These are phyloP conservation scores for Trachythela sp. DNA, from an alignment of 64 coral and sea anemone genomes.

Conservation along the genomic window DNA sequence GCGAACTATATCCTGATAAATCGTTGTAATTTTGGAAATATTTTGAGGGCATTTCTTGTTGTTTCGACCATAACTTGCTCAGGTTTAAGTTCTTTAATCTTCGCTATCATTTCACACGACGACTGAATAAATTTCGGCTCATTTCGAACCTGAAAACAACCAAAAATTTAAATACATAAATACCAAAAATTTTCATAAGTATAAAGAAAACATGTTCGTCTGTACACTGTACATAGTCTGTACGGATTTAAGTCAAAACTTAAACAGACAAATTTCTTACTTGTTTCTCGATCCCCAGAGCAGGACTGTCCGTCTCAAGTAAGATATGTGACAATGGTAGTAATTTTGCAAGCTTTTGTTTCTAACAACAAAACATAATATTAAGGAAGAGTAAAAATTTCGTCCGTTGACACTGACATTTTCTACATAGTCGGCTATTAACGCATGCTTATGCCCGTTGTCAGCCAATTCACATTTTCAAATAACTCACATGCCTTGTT, in stretches of 20 bases:
- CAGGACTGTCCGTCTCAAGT: slow-evolving; percentile 95
- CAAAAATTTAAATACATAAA: slow-evolving; percentile 21
- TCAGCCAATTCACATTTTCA: no score
- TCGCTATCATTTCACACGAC: slow-evolving; percentile 84
- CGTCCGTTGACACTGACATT: no score
- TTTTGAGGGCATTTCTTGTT: slow-evolving; percentile 85
- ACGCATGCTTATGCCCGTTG: no score
- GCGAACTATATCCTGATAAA: neutral
- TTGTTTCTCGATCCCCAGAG: slow-evolving; percentile 86
- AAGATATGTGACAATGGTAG: slow-evolving; percentile 85
- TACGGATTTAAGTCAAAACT: no score
- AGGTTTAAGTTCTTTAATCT: slow-evolving; percentile 69
- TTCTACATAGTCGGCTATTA: no score
- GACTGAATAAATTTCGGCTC: slow-evolving; percentile 82
- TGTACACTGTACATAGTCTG: no score
- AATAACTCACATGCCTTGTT: no score
- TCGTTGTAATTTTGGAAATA: slow-evolving; percentile 71
- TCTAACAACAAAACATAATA: slow-evolving; percentile 26
- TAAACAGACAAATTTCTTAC: slow-evolving; percentile 36
- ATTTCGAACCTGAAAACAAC: slow-evolving; percentile 73
- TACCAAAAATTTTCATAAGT: no score
- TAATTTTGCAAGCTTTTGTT: slow-evolving; percentile 93
- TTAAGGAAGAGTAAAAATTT: no score
- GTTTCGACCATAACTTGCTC: slow-evolving; percentile 83
- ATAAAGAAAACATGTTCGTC: neutral